Evolutionary conservation across 2,113 vertebrate genomes (phyloP), one percentile per base, ranked within the genome.

Genomic region (Engraulis encrasicolus): DNA sequence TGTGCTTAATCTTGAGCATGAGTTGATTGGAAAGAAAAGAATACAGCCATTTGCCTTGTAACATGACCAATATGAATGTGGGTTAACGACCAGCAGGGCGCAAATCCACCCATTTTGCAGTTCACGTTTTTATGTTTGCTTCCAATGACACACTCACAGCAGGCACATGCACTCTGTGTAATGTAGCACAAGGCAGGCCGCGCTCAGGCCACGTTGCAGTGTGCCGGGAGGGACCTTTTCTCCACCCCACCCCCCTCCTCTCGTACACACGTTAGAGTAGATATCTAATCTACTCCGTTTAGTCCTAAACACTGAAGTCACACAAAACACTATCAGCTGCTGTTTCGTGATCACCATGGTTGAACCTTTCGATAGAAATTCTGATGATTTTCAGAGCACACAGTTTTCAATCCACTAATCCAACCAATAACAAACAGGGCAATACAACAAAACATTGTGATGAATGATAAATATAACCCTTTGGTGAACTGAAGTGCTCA

Each of bases 141-240:
- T 27, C 58, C 23, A n/a, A n/a, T 12, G 14, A 20, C 1, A 58
- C 54, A 19, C 19, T 20, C 54, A 58, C 54, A 58, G 19, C n/a
- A 66, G 9, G 58, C 6, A 66, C 58, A 11, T 6, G 58, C 58
- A 66, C 58, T 27, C 23, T 12, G 14, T n/a, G n/a, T n/a, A n/a
- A n/a, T n/a, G n/a, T 19, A 58, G 20, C 54, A 3, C 54, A 58
- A 6, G 18, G 18, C 2, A 58, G 20, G 58, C 58, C 23, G 58
- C 58, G 58, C 31, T 66, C 58, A 11, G 58, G 58, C 58, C 58
- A 66, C 58, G 58, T 66, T 66, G 58, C 58, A 66, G 7, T 66
- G 31, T 66, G 58, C 58, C 58, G 58, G 23, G 58, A 66, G 58
- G 58, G 11, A 66, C 23, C 58, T 66, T 66, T 66, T 66, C 58